phyloP scores from a whole-genome alignment of 2,888 invertebrate species.

The Scelioninae gen. 1 region DNA sequence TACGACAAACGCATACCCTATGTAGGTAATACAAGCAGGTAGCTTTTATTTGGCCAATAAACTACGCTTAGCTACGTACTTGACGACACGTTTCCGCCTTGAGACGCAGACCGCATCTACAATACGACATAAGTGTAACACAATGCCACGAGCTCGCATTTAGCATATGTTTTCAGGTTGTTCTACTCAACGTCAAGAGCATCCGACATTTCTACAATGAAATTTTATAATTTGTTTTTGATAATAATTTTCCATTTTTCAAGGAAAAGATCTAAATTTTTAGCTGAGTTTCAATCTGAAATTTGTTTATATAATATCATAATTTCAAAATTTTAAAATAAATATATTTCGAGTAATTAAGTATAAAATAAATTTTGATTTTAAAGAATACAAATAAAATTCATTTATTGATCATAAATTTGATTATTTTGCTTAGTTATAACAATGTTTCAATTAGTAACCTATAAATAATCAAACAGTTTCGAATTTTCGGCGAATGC shows the following conservation, averaged over 20 bases:
- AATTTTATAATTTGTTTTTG: background rate
- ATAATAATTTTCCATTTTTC: no score
- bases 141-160: constrained; percentile 28
- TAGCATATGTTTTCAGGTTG: constrained; percentile 45
- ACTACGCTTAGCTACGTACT: constrained; percentile 57
- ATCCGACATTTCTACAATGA: constrained; percentile 5
- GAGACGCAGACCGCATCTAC: constrained; percentile 41
- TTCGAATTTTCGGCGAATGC: background rate
- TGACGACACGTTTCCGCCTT: constrained; percentile 40
- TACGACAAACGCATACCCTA: constrained; percentile 20
- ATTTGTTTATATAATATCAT: background rate
- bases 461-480: constrained; percentile 14
- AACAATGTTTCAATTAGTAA: constrained; percentile 21
- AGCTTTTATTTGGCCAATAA: constrained; percentile 57
- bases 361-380: no score
- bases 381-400: no score
- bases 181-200: constrained; percentile 5
- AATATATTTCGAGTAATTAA: no score
- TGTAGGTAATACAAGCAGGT: constrained; percentile 36
- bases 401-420: no score
- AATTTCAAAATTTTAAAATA: no score
- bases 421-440: constrained; percentile 7
- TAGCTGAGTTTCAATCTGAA: background rate
- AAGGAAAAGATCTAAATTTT: no score
- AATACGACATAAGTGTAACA: constrained; percentile 43